phyloP scores from a whole-genome alignment of 2,888 invertebrate genomes.

The Tortrix viridana region DNA sequence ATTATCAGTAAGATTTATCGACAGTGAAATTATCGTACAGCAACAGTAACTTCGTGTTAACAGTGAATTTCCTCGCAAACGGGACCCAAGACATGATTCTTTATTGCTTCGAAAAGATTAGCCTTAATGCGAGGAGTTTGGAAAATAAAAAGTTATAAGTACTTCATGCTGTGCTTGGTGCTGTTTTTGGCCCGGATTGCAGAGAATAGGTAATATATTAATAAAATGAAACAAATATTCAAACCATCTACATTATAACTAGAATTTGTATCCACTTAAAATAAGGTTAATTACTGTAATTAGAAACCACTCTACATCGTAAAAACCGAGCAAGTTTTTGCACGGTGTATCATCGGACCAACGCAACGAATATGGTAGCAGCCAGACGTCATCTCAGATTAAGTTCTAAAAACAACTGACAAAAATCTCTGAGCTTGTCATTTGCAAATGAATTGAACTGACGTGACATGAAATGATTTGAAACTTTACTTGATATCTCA shows the following conservation, averaged over 20 bases:
- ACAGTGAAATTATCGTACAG: conserved; percentile 49
- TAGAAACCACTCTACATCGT: conserved; percentile 10
- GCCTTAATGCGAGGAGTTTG: conserved; percentile 6
- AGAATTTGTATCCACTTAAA: conserved; percentile 11
- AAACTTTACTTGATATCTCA: conserved; percentile 1
- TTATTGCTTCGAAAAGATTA: conserved; percentile 31
- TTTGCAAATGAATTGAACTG: conserved; percentile 10
- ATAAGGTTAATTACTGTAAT: conserved; percentile 23
- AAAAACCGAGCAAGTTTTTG: conserved; percentile 22
- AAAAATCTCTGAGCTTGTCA: conserved; percentile 28
- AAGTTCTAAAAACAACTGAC: conserved; percentile 18
- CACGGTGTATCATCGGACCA: conserved; percentile 13
- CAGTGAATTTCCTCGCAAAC: conserved; percentile 18
- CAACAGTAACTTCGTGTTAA: conserved; percentile 42
- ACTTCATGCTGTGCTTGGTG: not conserved
- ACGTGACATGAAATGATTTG: conserved; percentile 8
- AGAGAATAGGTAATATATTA: too few species aligned
- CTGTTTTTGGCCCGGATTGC: not conserved
- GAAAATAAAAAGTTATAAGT: conserved; percentile 7
- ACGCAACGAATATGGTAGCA: conserved; percentile 23
- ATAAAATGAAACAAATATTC: too few species aligned
- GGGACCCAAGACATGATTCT: conserved; percentile 28
- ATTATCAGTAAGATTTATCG: conserved; percentile 63
- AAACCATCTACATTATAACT: not conserved
- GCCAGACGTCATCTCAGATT: conserved; percentile 22